Base-by-base conservation (phyloP, 2,797 vertebrate species). In the Enteromius radiatus region DNA sequence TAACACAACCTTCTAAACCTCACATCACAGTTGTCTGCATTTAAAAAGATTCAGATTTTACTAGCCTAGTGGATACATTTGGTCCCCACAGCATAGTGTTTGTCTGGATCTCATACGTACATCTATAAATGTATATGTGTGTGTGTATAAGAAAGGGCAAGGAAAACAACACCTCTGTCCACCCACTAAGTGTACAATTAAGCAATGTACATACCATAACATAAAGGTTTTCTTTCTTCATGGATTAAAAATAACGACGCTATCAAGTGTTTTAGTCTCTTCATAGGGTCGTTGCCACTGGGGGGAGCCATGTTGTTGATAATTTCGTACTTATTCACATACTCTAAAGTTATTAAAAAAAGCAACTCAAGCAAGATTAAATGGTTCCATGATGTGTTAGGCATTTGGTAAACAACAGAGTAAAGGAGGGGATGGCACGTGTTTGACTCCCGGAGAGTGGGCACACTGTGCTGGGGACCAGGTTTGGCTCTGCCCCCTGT, bases 371-470 rank as follows among this genome's bases (percentile, higher is more conserved):
- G 41, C 36, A 59, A 75, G 59, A 43, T 84, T 78, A 78, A 88
- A 88, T 88, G 82, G 80, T 87, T 90, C 86, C 84, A 88, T 86
- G 82, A 89, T 90, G 87, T 87, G 83, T 83, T 79, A 70, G 79
- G 68, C 83, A 76, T 83, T 88, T 86, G 79, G 86, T 89, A 89
- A 90, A 88, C 87, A 88, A 86, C 85, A 74, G 84, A 26, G 31
- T 64, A 79, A 81, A 59, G 83, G 85, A 83, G 84, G 81, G 82
- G 81, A 80, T 69, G 78, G 84, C 81, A 80, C 67, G 69, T 84
- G 83, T 84, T 88, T 76, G 76, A 73, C 47, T 87, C 81, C 85
- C 77, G 31, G 82, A 68, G 80, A 83, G 80, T 70, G 76, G 80
- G 69, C 36, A 70, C 59, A 86, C 75, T 79, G 78, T 83, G 79